phyloP scores from a whole-genome alignment of 2,888 invertebrate species.

The Branchipolynoe longqiensis region DNA sequence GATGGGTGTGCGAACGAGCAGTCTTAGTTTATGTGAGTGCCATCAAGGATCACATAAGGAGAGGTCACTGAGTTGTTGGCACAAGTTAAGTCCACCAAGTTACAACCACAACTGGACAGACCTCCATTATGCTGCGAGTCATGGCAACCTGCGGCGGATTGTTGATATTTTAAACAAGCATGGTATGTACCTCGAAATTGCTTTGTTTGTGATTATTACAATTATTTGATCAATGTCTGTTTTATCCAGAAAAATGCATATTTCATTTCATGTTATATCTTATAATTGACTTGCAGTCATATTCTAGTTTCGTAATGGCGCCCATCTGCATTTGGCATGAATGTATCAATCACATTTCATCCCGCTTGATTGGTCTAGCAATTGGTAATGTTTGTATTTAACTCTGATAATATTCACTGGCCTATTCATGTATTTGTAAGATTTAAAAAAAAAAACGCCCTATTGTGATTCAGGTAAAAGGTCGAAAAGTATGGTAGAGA shows the following conservation, averaged over 20 bases:
- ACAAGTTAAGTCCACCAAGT: conserved; percentile 68
- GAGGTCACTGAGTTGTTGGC: conserved; percentile 46
- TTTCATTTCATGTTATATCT: not conserved
- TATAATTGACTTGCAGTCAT: no score
- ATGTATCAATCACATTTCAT: no score
- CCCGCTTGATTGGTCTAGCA: no score
- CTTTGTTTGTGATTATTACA: not conserved
- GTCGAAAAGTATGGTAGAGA: no score
- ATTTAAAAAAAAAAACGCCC: no score
- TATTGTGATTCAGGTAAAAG: no score
- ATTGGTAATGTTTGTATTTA: no score
- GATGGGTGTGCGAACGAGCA: conserved; percentile 54
- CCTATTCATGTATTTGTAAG: no score
- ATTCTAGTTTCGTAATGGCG: no score
- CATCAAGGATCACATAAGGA: conserved; percentile 43
- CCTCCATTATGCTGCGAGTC: conserved; percentile 74
- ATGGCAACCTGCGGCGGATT: conserved; percentile 72
- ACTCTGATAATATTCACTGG: no score
- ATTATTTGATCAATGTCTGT: not conserved
- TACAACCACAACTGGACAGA: conserved; percentile 75
- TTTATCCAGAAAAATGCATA: not conserved
- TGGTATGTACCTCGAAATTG: conserved; percentile 64
- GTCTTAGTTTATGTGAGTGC: conserved; percentile 55
- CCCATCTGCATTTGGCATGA: no score
- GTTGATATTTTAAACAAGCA: conserved; percentile 73